Conservation (phyloP, 1,140 invertebrate species). For the Drosophila punjabiensis region DNA sequence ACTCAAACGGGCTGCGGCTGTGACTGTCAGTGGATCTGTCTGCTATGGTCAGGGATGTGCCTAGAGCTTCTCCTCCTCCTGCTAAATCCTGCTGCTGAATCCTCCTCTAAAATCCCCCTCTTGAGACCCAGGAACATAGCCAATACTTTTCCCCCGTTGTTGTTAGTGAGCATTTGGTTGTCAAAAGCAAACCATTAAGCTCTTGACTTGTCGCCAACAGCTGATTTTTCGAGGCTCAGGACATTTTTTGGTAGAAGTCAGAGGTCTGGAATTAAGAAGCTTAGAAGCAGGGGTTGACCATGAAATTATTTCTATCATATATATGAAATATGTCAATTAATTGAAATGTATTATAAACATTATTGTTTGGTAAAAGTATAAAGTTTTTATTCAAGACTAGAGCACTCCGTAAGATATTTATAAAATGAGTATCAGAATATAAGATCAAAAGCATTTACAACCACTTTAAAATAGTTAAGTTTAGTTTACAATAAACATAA, state of each 20-base stretch:
- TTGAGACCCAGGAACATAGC: not conserved
- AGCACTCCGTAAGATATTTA: not conserved
- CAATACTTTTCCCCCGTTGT: constrained; percentile 15
- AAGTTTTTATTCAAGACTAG: not conserved
- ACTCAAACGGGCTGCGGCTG: constrained; percentile 65
- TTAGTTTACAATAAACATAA: not conserved
- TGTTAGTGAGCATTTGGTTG: constrained; percentile 46
- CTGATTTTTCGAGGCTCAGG: constrained; percentile 27
- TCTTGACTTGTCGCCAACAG: constrained; percentile 56
- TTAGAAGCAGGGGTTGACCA: not conserved
- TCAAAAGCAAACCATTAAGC: constrained; percentile 67
- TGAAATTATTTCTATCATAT: not conserved
- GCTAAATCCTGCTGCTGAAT: not conserved
- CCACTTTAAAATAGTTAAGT: not conserved
- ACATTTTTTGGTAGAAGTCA: not conserved
- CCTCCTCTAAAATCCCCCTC: not conserved
- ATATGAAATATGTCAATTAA: no score
- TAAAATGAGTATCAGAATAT: not conserved
- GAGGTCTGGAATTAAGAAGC: not conserved
- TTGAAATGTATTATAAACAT: not conserved
- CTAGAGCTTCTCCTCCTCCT: not conserved
- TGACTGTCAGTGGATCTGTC: constrained; percentile 61
- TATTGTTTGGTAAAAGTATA: not conserved
- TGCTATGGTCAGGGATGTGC: constrained; percentile 30
- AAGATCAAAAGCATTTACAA: not conserved